Conservation (phyloP, 2,888 invertebrate species). For the Gibbula magus region DNA sequence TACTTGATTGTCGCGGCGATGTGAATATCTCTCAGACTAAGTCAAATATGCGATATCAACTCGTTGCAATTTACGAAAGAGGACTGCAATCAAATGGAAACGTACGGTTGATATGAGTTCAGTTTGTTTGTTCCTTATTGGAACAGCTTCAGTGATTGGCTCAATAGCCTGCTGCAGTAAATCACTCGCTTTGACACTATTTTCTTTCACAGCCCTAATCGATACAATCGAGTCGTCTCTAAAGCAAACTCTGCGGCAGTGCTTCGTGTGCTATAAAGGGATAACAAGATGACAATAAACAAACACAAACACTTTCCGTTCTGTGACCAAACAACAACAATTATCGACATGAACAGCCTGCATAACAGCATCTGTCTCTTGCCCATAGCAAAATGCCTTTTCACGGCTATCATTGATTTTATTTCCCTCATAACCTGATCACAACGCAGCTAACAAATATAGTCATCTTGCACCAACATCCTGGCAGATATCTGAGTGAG, state of each 20-base stretch:
- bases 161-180: background rate
- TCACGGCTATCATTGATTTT: no score
- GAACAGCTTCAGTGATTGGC: background rate
- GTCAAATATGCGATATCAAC: no score
- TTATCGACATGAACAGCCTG: background rate
- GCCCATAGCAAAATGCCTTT: no score
- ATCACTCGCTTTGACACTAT: constrained; percentile 2
- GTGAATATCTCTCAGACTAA: no score
- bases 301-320: background rate
- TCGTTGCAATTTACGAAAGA: no score
- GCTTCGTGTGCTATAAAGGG: background rate
- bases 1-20: no score
- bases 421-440: background rate
- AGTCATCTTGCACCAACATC: no score
- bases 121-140: background rate
- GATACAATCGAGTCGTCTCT: background rate
- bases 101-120: background rate
- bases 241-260: background rate
- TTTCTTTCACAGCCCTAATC: constrained; percentile 2
- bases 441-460: background rate
- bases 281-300: background rate
- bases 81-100: background rate
- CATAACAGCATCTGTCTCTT: no score
- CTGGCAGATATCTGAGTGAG: background rate
- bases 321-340: background rate